Conservation (phyloP, 2,113 vertebrate genomes). For the Elgaria multicarinata region DNA sequence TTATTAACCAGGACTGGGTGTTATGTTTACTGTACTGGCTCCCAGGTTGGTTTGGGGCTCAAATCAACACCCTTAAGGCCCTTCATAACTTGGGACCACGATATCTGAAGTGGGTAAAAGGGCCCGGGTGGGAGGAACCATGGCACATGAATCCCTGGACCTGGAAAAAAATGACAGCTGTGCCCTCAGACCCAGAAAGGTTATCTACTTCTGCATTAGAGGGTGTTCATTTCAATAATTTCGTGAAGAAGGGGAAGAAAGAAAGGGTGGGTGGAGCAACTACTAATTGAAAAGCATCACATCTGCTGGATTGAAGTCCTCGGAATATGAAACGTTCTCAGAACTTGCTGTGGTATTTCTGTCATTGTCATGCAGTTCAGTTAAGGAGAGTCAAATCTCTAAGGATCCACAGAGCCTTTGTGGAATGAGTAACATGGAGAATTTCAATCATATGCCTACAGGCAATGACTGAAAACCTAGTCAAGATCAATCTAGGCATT, state of each 20-base stretch:
- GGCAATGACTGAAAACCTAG: conserved; percentile 17
- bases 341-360: conserved; percentile 23
- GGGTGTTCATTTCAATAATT: background rate
- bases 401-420: conserved; percentile 3
- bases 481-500: conserved; percentile 5
- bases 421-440: conserved; percentile 10
- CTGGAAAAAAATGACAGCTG: too few species aligned
- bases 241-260: conserved; percentile 9
- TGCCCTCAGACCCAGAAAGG: too few species aligned
- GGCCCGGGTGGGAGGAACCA: background rate
- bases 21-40: background rate
- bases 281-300: conserved; percentile 5
- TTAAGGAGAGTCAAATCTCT: conserved; percentile 28
- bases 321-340: background rate
- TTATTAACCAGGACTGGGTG: background rate
- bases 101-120: background rate
- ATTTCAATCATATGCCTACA: conserved; percentile 4
- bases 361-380: conserved; percentile 5
- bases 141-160: too few species aligned
- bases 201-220: background rate
- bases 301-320: background rate
- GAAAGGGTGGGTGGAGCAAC: background rate
- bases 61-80: background rate
- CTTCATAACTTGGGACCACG: background rate
- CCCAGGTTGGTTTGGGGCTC: background rate